Evolutionary conservation across 1,140 invertebrate genomes (phyloP).

Genomic region (Papilio helenus): DNA sequence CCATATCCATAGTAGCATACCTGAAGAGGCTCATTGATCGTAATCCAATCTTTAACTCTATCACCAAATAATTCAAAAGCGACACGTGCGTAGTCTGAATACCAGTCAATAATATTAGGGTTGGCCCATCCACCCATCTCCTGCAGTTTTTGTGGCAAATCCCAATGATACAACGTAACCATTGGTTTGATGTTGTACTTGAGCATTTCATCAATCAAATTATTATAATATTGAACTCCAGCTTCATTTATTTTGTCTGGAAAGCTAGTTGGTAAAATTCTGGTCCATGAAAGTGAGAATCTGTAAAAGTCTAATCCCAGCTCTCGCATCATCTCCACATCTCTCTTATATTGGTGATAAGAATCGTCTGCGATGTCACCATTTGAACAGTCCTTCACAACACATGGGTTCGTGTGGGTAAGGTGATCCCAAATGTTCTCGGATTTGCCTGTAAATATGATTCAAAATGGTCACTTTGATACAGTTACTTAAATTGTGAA

Average conservation of each 20-base stretch:
- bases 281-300: constrained; percentile 86
- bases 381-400: constrained; percentile 82
- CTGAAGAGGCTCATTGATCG: constrained; percentile 87
- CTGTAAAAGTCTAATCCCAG: constrained; percentile 84
- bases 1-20: constrained; percentile 85
- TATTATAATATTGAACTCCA: constrained; percentile 86
- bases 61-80: constrained; percentile 85
- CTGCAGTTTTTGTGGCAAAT: constrained; percentile 85
- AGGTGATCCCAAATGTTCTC: constrained; percentile 85
- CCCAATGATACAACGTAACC: constrained; percentile 88
- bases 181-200: constrained; percentile 82
- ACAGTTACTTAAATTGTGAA: neutral
- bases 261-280: constrained; percentile 85
- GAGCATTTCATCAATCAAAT: constrained; percentile 84
- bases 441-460: constrained; percentile 74
- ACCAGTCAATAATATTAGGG: constrained; percentile 85
- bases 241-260: constrained; percentile 82
- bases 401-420: constrained; percentile 76
- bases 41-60: constrained; percentile 86
- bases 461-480: neutral
- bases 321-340: constrained; percentile 82
- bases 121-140: constrained; percentile 87
- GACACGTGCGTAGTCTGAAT: constrained; percentile 84
- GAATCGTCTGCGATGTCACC: constrained; percentile 77
- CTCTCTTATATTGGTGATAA: constrained; percentile 75